A percentile compares a stretch with the other conserved stretches of the same genome.
phyloP scores from a whole-genome alignment of 2,113 vertebrate species.

The Bos indicus region DNA sequence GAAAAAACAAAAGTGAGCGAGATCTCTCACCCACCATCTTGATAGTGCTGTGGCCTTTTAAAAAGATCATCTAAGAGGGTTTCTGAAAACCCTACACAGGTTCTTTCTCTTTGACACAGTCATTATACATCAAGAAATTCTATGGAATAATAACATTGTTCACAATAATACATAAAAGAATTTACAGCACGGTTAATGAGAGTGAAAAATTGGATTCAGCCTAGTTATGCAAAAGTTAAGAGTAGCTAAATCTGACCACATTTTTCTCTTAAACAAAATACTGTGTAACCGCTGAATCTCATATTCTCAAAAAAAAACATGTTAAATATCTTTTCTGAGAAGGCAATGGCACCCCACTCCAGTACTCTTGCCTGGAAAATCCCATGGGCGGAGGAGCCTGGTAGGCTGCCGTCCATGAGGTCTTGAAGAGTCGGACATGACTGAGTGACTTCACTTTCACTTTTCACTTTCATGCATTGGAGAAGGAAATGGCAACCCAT shows the following conservation, averaged over 20 bases:
- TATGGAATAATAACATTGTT: neutral
- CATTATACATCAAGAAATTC: neutral
- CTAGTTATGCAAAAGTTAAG: neutral
- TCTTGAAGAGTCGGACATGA: no score
- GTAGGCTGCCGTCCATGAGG: no score
- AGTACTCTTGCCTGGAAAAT: no score
- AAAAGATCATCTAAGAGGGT: neutral
- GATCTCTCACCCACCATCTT: rapidly evolving
- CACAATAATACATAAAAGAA: neutral
- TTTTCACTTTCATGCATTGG: no score
- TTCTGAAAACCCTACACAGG: rapidly evolving
- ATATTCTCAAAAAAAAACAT: neutral
- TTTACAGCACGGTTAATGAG: neutral
- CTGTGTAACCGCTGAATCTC: no score
- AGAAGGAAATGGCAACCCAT: no score
- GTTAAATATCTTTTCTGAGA: neutral
- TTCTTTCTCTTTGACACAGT: neutral
- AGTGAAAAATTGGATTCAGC: neutral
- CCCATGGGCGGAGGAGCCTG: no score
- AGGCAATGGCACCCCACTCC: no score
- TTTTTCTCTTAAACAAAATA: neutral
- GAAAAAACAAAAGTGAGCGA: conserved; percentile 88
- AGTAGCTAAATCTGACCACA: neutral
- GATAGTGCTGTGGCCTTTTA: neutral
- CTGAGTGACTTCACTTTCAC: no score